Evolutionary conservation across 30 jellyfish, hydroid and myxozoan species (phyloP), one percentile per base, ranked within the genome.

Genomic region (Hydractinia symbiolongicarpus): DNA sequence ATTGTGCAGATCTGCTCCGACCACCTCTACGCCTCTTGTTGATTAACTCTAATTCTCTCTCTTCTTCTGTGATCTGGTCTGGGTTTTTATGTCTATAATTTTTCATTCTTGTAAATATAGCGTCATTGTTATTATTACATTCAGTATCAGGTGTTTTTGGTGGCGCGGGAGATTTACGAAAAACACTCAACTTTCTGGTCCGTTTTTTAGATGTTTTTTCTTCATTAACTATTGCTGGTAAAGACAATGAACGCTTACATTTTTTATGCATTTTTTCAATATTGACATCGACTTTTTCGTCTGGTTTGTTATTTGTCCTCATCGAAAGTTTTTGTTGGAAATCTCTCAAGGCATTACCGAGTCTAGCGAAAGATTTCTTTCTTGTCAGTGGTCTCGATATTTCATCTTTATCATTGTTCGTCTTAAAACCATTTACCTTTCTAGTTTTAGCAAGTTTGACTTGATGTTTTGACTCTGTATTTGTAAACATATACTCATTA

Each of bases 1-100:
- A 64, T 64, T 64, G 74, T 64, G 74, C 74, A 64, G 74, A 64
- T 2, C 74, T 44, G 40, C 74, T 64, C 17, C 74, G 74, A 13
- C 74, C 74, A 6, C 8, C 7, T 13, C 16, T 44, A 7, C 74
- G 19, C 17, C 74, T 64, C 2, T 13, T 64, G 16, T 64, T 64
- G 7, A 64, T 64, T n/a, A 64, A 51, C 40, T 64, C 74, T 13
- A n/a, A 44, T 64, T 64, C 74, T 13, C 52, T n/a, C 74, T n/a
- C 40, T 64, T 64, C 74, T 64, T 44, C 7, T n/a, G 52, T 64
- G 52, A 13, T 64, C 74, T 13, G 74, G 74, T 64, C 9, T 64
- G 17, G 19, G 40, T 64, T 64, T 64, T 64, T 64, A 13, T 64
- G 52, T 51, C 19, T 64, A 64, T 44, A 64, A 64, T 64, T 64